Evolutionary conservation across 2,888 invertebrate genomes (phyloP), one percentile per base, ranked within the genome.

Genomic region (Blomia tropicalis): DNA sequence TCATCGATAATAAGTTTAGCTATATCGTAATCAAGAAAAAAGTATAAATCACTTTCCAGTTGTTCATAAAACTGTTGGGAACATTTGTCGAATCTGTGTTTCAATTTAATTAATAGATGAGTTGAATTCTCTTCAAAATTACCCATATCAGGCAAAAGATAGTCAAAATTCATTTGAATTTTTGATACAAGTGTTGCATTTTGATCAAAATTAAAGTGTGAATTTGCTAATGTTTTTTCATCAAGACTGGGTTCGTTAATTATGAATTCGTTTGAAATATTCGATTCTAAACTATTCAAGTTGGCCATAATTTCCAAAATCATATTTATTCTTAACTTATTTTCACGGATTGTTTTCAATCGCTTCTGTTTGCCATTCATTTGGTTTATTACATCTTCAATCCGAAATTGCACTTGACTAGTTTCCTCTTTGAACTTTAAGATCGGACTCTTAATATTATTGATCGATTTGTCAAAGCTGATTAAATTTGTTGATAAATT

Each of bases 401-500:
- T 43, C 17, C 53, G 58, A 22, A n/a, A 11, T 11, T 58, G 44
- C 43, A 58, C 30, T n/a, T 51, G 41, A 11, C 83, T 74, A 59
- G 92, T 82, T 80, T 92, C 89, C 70, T 84, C 83, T 70, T 83
- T 82, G 61, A 92, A 78, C 68, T 86, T 83, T 58, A 82, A 83
- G 63, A 93, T 77, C 47, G 92, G 91, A 60, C 79, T 77, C 70
- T 85, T 82, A 66, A 93, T 80, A 70, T 83, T 83, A 63, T 81
- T 80, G 67, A 93, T 89, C 30, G 85, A 83, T 71, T 86, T 85
- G 75, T 90, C 90, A 67, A 93, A 79, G 5, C 91, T 91, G 66
- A 91, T 91, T 68, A 96, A 79, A 73, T 92, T 92, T 53, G 90
- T 90, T 4, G 95, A 93, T 53, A 98, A 78, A 76, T 91, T 92